Evolutionary conservation across 2,113 vertebrate species (phyloP).

Genomic region (Microcebus ravelobensis): DNA sequence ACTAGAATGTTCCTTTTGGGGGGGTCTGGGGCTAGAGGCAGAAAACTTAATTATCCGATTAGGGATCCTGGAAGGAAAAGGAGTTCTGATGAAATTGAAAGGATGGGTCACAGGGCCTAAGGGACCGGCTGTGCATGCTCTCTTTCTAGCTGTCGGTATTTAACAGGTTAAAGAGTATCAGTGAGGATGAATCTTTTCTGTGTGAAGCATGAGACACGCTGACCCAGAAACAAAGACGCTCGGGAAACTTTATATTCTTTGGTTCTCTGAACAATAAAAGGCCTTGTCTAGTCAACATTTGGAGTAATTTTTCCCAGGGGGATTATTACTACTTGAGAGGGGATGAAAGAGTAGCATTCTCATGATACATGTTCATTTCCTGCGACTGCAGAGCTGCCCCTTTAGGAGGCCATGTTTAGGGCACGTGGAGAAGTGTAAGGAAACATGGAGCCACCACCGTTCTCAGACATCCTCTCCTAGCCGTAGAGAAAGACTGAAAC

Average conservation of each 20-base stretch:
- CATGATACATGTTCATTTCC: not conserved
- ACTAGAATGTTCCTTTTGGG: not conserved
- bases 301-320: constrained; percentile 48
- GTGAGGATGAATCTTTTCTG: constrained; percentile 52
- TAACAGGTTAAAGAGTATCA: constrained; percentile 46
- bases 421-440: not conserved
- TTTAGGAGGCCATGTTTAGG: not conserved
- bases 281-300: constrained; percentile 46
- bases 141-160: constrained; percentile 32
- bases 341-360: constrained; percentile 40
- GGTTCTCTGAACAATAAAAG: constrained; percentile 59
- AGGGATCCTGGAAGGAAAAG: not conserved
- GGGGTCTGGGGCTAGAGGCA: not conserved
- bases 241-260: constrained; percentile 64
- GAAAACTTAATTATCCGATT: not conserved
- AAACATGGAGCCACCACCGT: not conserved
- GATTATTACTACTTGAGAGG: not conserved
- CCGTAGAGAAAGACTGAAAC: not conserved
- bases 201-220: constrained; percentile 50
- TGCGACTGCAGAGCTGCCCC: constrained; percentile 24
- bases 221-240: constrained; percentile 65
- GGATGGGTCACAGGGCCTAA: not conserved
- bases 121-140: not conserved
- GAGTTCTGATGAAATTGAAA: constrained; percentile 4
- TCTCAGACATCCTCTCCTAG: not conserved